A percentile compares a stretch with the other conserved stretches of the same genome.
These are phyloP conservation scores for Gonatopus flavifemur DNA, from an alignment of 1,140 invertebrate genomes.

Conservation along the genomic window DNA sequence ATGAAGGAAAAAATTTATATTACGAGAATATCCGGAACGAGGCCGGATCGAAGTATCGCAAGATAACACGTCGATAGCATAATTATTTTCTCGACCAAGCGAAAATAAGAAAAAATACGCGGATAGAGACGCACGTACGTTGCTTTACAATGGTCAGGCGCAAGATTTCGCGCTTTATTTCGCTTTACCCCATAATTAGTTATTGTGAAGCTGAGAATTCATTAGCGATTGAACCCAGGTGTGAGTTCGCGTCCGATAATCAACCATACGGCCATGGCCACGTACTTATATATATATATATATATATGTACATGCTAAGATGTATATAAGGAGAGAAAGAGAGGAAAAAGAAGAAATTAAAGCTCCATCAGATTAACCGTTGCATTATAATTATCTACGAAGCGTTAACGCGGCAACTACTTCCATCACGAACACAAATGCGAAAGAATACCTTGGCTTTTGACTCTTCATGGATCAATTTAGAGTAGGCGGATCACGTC, in stretches of 20 bases:
- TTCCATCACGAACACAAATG: constrained; percentile 16
- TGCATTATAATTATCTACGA: constrained; percentile 26
- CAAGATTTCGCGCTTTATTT: constrained; percentile 20
- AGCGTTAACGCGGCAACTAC: constrained; percentile 25
- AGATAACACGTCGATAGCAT: constrained; percentile 10
- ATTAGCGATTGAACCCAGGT: constrained; percentile 33
- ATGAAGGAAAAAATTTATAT: no score
- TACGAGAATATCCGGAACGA: no score
- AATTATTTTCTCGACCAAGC: constrained; percentile 17
- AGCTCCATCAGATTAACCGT: constrained; percentile 28
- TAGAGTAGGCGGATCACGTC: no score
- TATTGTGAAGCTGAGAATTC: constrained; percentile 27
- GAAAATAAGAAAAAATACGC: background rate
- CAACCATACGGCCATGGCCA: no score
- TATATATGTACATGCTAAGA: constrained; percentile 2
- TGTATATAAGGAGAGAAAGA: constrained; percentile 10
- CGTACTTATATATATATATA: no score
- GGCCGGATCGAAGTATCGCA: constrained; percentile 10
- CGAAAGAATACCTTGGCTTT: no score
- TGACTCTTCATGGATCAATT: no score
- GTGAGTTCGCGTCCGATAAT: constrained; percentile 24
- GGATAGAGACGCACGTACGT: no score
- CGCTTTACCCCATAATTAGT: constrained; percentile 29
- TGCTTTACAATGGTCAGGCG: no score
- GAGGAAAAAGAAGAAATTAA: no score